Conservation (phyloP, 2,113 vertebrate species). For the Vulpes vulpes region DNA sequence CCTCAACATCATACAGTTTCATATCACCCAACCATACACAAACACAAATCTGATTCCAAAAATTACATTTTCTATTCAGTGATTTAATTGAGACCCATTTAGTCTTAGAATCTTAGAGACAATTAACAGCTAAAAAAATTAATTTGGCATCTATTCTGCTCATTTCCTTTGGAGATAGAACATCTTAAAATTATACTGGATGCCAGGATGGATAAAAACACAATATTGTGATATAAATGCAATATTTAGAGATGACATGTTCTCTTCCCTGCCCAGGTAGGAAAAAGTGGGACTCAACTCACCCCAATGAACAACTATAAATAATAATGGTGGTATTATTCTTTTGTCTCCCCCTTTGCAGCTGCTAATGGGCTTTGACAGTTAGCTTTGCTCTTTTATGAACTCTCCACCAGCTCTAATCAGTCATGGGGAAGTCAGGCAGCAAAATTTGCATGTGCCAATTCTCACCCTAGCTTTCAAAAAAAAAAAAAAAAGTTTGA, state of each 20-base stretch:
- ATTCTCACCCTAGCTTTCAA: constrained; percentile 76
- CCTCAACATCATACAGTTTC: background rate
- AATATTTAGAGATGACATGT: constrained; percentile 79
- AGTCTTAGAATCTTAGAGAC: constrained; percentile 57
- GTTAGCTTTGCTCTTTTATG: constrained; percentile 97
- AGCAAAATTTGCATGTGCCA: constrained; percentile 91
- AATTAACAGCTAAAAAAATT: constrained; percentile 25
- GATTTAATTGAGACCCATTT: background rate
- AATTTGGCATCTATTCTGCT: constrained; percentile 40
- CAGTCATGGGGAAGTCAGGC: constrained; percentile 95
- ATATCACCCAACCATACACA: background rate
- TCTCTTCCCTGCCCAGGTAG: constrained; percentile 89
- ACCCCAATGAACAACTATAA: constrained; percentile 94
- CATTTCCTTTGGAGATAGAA: constrained; percentile 63
- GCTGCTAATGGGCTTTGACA: constrained; percentile 96
- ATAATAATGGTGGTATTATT: constrained; percentile 92
- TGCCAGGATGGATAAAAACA: background rate
- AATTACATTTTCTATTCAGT: background rate
- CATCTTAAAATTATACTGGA: background rate
- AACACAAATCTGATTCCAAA: background rate
- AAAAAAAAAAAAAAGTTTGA: constrained; percentile 63
- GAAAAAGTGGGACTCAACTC: constrained; percentile 87
- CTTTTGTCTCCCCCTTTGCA: constrained; percentile 93
- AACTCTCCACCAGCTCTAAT: constrained; percentile 95
- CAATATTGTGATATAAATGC: constrained; percentile 59